phyloP scores from a whole-genome alignment of 2,113 vertebrate genomes.

The Pterocles gutturalis region DNA sequence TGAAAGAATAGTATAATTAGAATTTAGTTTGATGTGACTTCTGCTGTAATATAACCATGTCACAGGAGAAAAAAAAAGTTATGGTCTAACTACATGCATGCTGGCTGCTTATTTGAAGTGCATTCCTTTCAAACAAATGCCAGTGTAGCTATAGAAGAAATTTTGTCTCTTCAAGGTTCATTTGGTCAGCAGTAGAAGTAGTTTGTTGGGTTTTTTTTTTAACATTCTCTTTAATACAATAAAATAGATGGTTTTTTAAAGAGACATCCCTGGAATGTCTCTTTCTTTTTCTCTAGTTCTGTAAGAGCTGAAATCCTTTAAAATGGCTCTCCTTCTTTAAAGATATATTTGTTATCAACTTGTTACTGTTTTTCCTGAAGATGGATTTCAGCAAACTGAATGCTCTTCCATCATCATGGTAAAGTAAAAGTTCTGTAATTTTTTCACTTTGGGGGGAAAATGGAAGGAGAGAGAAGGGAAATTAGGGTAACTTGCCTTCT shows the following conservation, averaged over 20 bases:
- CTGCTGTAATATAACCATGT: background rate
- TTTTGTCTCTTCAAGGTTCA: background rate
- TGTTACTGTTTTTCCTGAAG: background rate
- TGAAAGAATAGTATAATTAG: background rate
- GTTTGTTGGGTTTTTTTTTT: background rate
- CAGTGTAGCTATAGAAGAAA: background rate
- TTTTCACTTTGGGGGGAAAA: background rate
- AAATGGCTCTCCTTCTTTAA: background rate
- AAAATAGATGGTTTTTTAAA: background rate
- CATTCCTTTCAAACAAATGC: background rate
- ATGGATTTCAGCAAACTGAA: background rate
- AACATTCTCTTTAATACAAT: background rate
- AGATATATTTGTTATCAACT: background rate
- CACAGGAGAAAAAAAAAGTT: no score
- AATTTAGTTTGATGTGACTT: background rate
- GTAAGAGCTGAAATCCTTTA: background rate
- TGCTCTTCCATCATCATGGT: background rate
- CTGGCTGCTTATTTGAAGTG: background rate
- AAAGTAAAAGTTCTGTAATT: background rate
- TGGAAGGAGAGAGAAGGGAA: background rate
- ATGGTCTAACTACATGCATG: background rate
- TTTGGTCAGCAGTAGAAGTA: background rate
- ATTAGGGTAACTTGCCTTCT: background rate
- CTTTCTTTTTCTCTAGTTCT: background rate
- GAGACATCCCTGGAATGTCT: background rate